Base-by-base conservation (phyloP, 2,888 invertebrate genomes). In the Exocentrus adspersus region DNA sequence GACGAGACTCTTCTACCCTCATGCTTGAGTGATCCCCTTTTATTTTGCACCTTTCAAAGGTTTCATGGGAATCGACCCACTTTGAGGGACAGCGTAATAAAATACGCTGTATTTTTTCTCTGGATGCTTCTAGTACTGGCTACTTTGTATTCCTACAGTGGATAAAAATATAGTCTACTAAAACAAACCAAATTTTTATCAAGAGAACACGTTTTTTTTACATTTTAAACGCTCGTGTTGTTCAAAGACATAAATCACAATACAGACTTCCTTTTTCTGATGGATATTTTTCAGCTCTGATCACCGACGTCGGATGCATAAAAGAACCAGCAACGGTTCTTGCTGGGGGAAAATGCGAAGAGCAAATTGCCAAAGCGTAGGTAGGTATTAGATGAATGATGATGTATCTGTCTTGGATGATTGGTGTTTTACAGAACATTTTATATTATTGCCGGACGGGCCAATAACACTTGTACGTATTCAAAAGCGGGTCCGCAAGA, bases 1-100 rank as follows among this genome's bases (percentile, higher is more conserved):
- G 48, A 28, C 17, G 48, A 48, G 48, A 19, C 17, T n/a, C n/a
- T n/a, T n/a, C n/a, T 12, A 9, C 16, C 16, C 16, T 9, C 14
- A 48, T 16, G 28, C 28, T 12, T 48, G 48, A 48, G 24, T 24
- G 24, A 24, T 28, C 24, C 24, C 20, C 24, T 12, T 28, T 48
- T 48, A 48, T 48, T 48, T 48, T 16, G 48, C 14, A 48, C 48
- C 12, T 48, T 48, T 28, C 48, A 48, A 48, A 48, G 48, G 7
- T 12, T 28, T 48, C 14, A 28, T 48, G 28, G 28, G 20, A 28
- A 48, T 48, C 48, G 28, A 28, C 5, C 48, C 0, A 2, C 9
- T 28, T 28, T 48, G 28, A 48, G 48, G 16, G 20, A 28, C 28
- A 48, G 28, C 28, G 28, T 12, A 48, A 28, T 28, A 14, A 48